Evolutionary conservation across 1,140 invertebrate species (phyloP).

Genomic region (Drosophila littoralis): DNA sequence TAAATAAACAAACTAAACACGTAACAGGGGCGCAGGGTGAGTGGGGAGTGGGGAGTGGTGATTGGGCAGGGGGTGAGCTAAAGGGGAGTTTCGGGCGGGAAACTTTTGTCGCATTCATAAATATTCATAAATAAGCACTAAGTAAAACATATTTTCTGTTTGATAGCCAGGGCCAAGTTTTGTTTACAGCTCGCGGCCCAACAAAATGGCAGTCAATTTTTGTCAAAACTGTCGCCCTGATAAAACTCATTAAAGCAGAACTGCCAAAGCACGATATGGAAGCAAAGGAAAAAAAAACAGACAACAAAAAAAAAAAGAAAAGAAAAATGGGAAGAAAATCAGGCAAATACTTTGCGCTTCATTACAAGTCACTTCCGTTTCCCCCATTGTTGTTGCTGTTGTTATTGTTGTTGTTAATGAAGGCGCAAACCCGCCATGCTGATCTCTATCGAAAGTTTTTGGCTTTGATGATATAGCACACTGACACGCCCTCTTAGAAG

Average conservation of each 20-base stretch:
- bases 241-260: conserved; percentile 80
- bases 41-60: background rate
- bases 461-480: conserved; percentile 67
- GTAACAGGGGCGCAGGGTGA: conserved; percentile 20
- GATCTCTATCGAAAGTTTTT: conserved; percentile 78
- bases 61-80: background rate
- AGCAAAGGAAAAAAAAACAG: conserved; percentile 10
- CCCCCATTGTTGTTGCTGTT: conserved; percentile 22
- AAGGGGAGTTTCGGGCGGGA: background rate
- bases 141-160: conserved; percentile 77
- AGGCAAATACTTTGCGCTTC: conserved; percentile 66
- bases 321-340: conserved; percentile 49
- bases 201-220: conserved; percentile 74
- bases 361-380: conserved; percentile 74
- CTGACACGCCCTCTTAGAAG: conserved; percentile 12
- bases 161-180: conserved; percentile 72
- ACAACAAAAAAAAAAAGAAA: conserved; percentile 24
- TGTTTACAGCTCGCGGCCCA: conserved; percentile 53
- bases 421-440: conserved; percentile 58
- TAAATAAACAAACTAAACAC: conserved; percentile 76
- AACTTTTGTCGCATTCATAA: conserved; percentile 80
- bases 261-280: conserved; percentile 59
- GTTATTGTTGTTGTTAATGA: conserved; percentile 57
- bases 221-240: conserved; percentile 57
- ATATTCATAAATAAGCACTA: conserved; percentile 77